phyloP scores from a whole-genome alignment of 2,797 vertebrate genomes.

The Acanthornis magna region DNA sequence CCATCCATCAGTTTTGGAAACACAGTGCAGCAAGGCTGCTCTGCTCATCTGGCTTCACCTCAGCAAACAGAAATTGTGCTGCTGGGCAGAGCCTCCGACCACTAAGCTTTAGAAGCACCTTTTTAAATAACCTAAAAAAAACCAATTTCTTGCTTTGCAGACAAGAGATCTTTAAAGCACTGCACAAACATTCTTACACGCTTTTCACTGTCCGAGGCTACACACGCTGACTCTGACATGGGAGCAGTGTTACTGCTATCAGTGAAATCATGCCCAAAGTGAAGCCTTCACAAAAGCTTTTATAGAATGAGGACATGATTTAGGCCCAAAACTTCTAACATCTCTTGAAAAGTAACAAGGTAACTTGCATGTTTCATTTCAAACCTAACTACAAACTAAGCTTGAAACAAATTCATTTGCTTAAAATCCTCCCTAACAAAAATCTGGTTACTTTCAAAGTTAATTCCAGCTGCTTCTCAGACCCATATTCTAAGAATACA shows the following conservation, averaged over 20 bases:
- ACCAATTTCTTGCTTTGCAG: background rate
- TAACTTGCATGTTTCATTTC: background rate
- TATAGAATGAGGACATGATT: background rate
- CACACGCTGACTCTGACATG: rapidly evolving
- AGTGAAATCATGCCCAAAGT: background rate
- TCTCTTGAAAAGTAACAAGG: background rate
- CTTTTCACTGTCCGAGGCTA: background rate
- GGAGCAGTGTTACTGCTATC: background rate
- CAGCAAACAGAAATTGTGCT: background rate
- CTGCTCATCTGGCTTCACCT: background rate
- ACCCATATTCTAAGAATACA: background rate
- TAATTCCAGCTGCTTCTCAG: background rate
- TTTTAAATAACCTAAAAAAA: background rate
- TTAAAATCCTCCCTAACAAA: background rate
- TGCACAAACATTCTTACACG: rapidly evolving
- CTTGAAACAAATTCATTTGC: background rate
- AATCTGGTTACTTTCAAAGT: background rate
- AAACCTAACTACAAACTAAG: background rate
- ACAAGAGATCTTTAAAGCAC: background rate
- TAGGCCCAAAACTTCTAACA: background rate
- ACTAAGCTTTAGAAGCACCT: background rate
- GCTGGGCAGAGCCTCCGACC: background rate
- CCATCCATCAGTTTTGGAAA: background rate
- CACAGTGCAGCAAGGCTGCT: rapidly evolving
- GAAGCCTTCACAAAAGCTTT: background rate